These are phyloP conservation scores for Fragum fragum DNA, from an alignment of 2,888 invertebrate genomes.

Conservation along the genomic window DNA sequence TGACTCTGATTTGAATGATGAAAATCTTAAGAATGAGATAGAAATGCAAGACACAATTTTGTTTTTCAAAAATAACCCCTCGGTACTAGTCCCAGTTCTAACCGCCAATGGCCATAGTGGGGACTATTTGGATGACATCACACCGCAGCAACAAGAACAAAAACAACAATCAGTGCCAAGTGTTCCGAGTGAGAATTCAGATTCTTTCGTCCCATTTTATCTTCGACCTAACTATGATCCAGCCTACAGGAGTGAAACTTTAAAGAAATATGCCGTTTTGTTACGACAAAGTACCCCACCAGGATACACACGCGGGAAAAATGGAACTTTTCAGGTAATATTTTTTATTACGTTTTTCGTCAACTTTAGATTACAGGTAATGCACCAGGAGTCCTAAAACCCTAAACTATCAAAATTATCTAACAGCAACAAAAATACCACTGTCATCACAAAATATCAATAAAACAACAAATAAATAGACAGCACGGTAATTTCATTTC, in stretches of 20 bases:
- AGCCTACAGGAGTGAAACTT: not conserved
- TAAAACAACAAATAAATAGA: no score
- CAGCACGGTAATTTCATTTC: no score
- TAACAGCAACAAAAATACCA: no score
- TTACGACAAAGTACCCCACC: constrained; percentile 14
- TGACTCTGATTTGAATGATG: not conserved
- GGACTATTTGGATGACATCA: constrained; percentile 49
- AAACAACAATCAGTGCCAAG: constrained; percentile 1
- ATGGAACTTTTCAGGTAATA: constrained; percentile 19
- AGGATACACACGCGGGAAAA: constrained; percentile 2
- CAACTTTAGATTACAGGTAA: no score
- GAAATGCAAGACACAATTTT: constrained; percentile 53
- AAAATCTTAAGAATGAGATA: constrained; percentile 51
- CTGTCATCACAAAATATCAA: no score
- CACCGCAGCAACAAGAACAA: not conserved
- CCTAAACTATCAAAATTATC: no score
- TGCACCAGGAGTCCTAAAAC: no score
- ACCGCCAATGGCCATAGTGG: constrained; percentile 57
- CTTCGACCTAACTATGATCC: constrained; percentile 22
- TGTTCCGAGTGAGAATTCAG: constrained; percentile 15
- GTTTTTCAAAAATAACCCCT: constrained; percentile 62
- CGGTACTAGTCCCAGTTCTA: constrained; percentile 59
- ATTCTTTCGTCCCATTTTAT: constrained; percentile 22
- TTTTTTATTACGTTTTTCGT: no score
- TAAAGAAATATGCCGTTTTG: constrained; percentile 25